phyloP scores from a whole-genome alignment of 2,888 invertebrate species.

The Dicyrtomina minuta region DNA sequence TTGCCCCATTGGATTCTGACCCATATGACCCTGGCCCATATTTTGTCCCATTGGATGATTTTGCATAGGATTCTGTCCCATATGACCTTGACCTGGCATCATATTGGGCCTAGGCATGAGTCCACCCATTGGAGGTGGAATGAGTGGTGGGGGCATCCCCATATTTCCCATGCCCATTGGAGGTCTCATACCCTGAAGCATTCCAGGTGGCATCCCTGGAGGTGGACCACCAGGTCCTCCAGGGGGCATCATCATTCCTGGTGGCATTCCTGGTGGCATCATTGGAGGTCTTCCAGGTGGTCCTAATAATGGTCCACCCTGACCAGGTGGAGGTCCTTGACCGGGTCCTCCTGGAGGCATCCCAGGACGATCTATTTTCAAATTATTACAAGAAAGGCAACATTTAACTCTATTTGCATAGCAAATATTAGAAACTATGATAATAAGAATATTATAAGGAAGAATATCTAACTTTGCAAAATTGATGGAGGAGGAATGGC shows the following conservation, averaged over 20 bases:
- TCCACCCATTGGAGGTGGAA: slow-evolving; percentile 59
- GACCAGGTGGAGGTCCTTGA: slow-evolving; percentile 55
- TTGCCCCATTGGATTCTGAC: too few relatives aligned
- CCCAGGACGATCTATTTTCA: slow-evolving; percentile 45
- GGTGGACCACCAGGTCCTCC: slow-evolving; percentile 58
- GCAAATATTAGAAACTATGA: not conserved
- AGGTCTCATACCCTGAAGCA: slow-evolving; percentile 58
- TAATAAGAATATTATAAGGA: not conserved
- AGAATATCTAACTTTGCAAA: slow-evolving; percentile 52
- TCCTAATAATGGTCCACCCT: slow-evolving; percentile 50
- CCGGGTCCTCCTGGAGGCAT: slow-evolving; percentile 55
- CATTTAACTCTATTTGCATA: not conserved
- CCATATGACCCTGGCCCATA: too few relatives aligned
- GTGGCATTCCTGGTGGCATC: slow-evolving; percentile 52
- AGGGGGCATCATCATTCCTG: slow-evolving; percentile 52
- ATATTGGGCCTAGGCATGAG: too few relatives aligned
- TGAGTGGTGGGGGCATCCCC: slow-evolving; percentile 59
- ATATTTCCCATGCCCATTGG: slow-evolving; percentile 51
- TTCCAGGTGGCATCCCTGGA: slow-evolving; percentile 67
- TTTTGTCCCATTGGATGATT: slow-evolving; percentile 33
- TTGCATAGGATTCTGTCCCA: slow-evolving; percentile 39
- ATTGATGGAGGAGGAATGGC: slow-evolving; percentile 74
- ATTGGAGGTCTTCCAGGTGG: slow-evolving; percentile 59
- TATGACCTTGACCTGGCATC: slow-evolving; percentile 45
- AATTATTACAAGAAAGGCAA: too few relatives aligned